phyloP scores from a whole-genome alignment of 2,888 invertebrate genomes.

The Yponomeuta evonymella region DNA sequence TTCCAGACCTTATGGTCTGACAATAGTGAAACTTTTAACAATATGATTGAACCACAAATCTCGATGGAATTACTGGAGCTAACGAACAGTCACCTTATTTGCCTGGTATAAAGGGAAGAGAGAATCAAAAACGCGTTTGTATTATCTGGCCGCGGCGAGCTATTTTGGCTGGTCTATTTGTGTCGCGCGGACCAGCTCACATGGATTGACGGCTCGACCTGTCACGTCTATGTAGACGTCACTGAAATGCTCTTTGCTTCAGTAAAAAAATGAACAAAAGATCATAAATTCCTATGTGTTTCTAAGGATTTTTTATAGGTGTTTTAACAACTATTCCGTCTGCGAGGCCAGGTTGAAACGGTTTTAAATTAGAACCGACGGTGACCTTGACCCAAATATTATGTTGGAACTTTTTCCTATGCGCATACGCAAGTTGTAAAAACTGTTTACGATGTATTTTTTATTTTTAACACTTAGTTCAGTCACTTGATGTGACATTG shows the following conservation, averaged over 20 bases:
- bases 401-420: slow-evolving; percentile 33
- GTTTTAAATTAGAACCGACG: slow-evolving; percentile 25
- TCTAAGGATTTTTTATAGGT: not conserved
- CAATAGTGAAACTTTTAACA: not conserved
- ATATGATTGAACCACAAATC: not conserved
- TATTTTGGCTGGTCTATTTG: slow-evolving; percentile 69
- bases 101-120: slow-evolving; percentile 49
- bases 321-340: not conserved
- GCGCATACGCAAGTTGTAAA: slow-evolving; percentile 26
- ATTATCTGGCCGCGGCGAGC: slow-evolving; percentile 68
- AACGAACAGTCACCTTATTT: slow-evolving; percentile 25
- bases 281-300: slow-evolving; percentile 26
- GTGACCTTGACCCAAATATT: slow-evolving; percentile 71
- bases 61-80: not conserved
- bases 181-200: slow-evolving; percentile 63
- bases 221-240: slow-evolving; percentile 58
- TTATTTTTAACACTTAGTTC: slow-evolving; percentile 14
- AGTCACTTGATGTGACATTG: not conserved
- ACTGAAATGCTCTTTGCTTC: slow-evolving; percentile 41
- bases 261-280: slow-evolving; percentile 40
- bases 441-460: slow-evolving; percentile 34
- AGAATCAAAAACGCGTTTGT: slow-evolving; percentile 70
- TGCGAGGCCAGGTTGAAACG: not conserved
- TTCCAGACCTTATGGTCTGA: slow-evolving; percentile 10
- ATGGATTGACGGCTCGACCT: slow-evolving; percentile 67